Base-by-base conservation (phyloP, 2,888 invertebrate genomes). In the Protula sp. region DNA sequence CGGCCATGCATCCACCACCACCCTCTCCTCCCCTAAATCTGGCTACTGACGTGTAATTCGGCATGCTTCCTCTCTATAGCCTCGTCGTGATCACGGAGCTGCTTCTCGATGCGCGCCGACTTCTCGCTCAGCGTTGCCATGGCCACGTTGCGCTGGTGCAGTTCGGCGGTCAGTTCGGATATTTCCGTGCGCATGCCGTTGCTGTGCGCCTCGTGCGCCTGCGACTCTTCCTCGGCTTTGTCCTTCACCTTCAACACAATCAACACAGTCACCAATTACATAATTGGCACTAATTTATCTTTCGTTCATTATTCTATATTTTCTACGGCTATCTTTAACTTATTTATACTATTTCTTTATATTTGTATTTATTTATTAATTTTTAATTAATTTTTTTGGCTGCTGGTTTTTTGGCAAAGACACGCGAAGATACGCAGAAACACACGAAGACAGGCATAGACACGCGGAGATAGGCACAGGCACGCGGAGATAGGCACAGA, bases 41-140 rank as follows among this genome's bases (percentile, higher is more conserved):
- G n/a, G n/a, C n/a, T 38, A 38, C 38, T 58, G 29, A 75, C 75
- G 72, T 74, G 72, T 9, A 72, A 57, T 54, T 74, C 75, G n/a
- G 72, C 69, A 5, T 64, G 57, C 59, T 64, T 71, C 51, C 68
- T 70, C 30, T 72, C 70, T 52, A 69, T 50, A 19, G 61, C 62
- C 31, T 70, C 72, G 28, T 55, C 57, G 47, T 71, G 67, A 19
- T 69, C 64, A n/a, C 64, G 59, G 24, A 72, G 47, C 58, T 70
- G 71, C 45, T 66, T 60, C 58, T 74, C 74, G 58, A 72, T 55
- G 22, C 58, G 47, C 2, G 64, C 58, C 2, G 69, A 61, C 58
- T 69, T 67, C 57, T 74, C 72, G 48, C 38, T 38, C 62, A 74
- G 59, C 0, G 60, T 59, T 22, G 66, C 62, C 48, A 71, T 58